Evolutionary conservation across 2,113 vertebrate genomes (phyloP).

Genomic region (Spermophilus dauricus): DNA sequence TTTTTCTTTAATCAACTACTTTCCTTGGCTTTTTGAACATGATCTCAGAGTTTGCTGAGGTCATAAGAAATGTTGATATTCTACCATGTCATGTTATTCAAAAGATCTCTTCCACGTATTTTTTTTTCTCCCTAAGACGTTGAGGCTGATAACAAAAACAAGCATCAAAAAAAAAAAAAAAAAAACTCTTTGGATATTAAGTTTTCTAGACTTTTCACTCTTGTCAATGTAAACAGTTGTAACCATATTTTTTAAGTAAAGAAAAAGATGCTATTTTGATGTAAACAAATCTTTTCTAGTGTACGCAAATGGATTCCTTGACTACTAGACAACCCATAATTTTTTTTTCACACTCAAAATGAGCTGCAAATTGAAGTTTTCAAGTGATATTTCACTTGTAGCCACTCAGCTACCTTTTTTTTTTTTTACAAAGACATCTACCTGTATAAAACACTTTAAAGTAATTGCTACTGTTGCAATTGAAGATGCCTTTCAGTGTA

Average conservation of each 20-base stretch:
- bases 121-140: background rate
- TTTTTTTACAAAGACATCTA: background rate
- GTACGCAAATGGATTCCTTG: constrained; percentile 37
- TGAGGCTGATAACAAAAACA: background rate
- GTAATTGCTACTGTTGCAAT: constrained; percentile 12
- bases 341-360: constrained; percentile 53
- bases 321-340: constrained; percentile 41
- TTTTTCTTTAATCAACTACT: background rate
- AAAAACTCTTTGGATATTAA: background rate
- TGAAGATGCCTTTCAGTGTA: background rate
- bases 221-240: background rate
- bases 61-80: background rate
- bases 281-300: constrained; percentile 61
- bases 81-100: background rate
- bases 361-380: constrained; percentile 1
- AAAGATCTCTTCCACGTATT: background rate
- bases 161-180: no score
- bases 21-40: background rate
- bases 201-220: background rate
- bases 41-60: background rate
- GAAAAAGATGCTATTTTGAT: constrained; percentile 44
- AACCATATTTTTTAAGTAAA: constrained; percentile 64
- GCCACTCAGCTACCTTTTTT: background rate
- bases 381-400: background rate
- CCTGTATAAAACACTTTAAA: background rate